phyloP scores from a whole-genome alignment of 1,140 invertebrate genomes.

The Leptestheria dahalacensis region DNA sequence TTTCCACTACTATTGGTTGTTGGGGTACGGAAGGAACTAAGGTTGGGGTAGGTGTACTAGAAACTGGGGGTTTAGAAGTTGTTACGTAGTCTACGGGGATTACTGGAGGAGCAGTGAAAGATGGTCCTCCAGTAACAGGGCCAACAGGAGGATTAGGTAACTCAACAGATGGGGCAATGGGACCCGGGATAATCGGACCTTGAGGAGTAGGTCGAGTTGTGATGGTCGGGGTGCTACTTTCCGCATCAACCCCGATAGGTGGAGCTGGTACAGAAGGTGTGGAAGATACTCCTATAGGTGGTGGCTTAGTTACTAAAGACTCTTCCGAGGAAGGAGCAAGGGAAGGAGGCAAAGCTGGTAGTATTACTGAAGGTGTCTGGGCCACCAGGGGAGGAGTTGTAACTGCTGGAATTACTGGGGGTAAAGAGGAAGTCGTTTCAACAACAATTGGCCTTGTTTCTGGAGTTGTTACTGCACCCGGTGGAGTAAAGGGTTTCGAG shows the following conservation, averaged over 20 bases:
- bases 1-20: neutral
- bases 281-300: conserved; percentile 1
- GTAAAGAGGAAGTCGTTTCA: neutral
- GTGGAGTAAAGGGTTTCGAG: neutral
- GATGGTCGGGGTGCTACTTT: neutral
- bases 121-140: neutral
- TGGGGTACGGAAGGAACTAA: neutral
- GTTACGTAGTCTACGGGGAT: neutral
- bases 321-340: neutral
- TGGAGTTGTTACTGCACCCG: neutral
- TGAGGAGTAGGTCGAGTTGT: neutral
- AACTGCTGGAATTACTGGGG: neutral
- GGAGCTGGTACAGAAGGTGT: neutral
- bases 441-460: neutral
- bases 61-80: neutral
- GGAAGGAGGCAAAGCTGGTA: neutral
- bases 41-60: neutral
- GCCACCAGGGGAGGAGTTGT: neutral
- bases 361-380: neutral
- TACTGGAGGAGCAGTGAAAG: neutral
- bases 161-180: neutral
- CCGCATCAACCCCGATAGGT: neutral
- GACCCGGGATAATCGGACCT: neutral
- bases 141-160: neutral
- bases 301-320: neutral